Evolutionary conservation across 2,888 invertebrate species (phyloP).

Genomic region (Neoascia interrupta): DNA sequence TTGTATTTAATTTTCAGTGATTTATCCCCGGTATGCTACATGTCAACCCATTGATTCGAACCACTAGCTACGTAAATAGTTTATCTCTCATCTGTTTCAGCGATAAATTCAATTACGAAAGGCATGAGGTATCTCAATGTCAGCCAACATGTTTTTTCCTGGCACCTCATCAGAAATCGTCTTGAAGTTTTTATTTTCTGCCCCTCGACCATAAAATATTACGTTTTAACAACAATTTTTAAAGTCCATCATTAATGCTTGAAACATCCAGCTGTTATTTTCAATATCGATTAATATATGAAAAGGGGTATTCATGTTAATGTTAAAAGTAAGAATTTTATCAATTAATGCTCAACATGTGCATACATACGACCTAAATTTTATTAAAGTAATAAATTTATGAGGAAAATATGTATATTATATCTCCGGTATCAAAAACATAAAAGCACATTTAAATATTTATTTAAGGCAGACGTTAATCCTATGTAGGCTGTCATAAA

Average conservation of each 20-base stretch:
- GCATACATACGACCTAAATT: background rate
- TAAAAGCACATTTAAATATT: too few species aligned
- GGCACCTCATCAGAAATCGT: constrained; percentile 1
- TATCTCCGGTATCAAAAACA: too few species aligned
- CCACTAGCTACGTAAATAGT: background rate
- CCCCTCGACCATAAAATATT: too few species aligned
- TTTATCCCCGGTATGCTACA: background rate
- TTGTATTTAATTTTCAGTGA: constrained; percentile 2
- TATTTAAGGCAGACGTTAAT: background rate
- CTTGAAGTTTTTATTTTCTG: too few species aligned
- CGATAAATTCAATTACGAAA: constrained; percentile 19
- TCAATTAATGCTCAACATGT: too few species aligned
- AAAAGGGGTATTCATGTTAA: background rate
- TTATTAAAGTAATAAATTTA: background rate
- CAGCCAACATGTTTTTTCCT: constrained; percentile 18
- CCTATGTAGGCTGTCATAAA: constrained; percentile 14
- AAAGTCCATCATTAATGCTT: constrained; percentile 7
- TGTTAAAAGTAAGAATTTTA: too few species aligned
- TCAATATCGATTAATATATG: background rate
- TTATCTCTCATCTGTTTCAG: background rate
- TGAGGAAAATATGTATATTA: background rate
- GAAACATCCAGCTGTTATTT: constrained; percentile 4
- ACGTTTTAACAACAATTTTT: too few species aligned
- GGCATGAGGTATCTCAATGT: constrained; percentile 31
- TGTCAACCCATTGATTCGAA: background rate